Base-by-base conservation (phyloP, 2,797 vertebrate species). In the Mallotus villosus region DNA sequence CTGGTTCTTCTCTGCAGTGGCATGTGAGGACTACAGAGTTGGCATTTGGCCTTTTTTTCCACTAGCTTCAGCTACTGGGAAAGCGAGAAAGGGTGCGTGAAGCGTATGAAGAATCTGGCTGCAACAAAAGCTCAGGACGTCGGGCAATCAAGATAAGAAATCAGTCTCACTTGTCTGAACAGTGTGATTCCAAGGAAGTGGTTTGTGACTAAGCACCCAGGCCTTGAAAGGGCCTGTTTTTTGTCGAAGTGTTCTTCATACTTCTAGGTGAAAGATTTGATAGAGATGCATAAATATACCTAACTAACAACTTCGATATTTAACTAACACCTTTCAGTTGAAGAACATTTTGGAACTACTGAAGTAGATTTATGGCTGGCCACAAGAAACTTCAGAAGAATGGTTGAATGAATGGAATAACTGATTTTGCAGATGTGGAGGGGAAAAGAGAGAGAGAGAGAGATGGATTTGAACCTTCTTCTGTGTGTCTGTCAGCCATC, bases 11-110 rank as follows among this genome's bases (percentile, higher is more conserved):
- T 3, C 41, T 34, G 32, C 27, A 16, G n/a, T 21, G 24, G 32
- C 29, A 29, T 75, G 32, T 69, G 53, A 74, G 81, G 78, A 70
- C 60, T 37, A 57, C 22, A 70, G 25, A 67, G 11, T 62, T 49
- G 65, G 55, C 22, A 67, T 67, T 67, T 67, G 66, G 66, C 19
- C 41, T 71, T 68, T 0, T 19, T 67, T 34, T 67, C 24, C 65
- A 71, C 57, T 74, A n/a, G 65, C 24, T 67, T 59, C 67, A 69
- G 25, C 68, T 68, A 29, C 37, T 63, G 34, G 27, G 67, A 76
- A 25, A 63, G 55, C 41, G 68, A 67, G 68, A 37, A 9, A 11
- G 63, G 5, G n/a, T 62, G n/a, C 22, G 5, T 22, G 25, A 32
- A 34, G n/a, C 37, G 22, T 14, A 32, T 61, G 25, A 25, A 55